A percentile compares a stretch with the other conserved stretches of the same genome.
Conservation (phyloP, 2,113 vertebrate genomes). For the Nothocercus julius region DNA sequence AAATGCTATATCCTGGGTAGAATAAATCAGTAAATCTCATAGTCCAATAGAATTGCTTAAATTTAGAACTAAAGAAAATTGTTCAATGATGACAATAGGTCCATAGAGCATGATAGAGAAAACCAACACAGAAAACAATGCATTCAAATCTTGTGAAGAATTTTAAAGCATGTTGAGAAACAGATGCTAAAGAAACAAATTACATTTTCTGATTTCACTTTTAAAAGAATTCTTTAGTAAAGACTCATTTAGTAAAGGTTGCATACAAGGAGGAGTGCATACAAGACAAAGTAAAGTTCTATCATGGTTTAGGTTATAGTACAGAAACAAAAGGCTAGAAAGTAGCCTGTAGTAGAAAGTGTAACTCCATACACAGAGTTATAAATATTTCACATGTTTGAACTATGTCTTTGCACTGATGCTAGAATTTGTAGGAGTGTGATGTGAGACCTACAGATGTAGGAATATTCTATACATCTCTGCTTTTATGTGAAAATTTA, state of each 20-base stretch:
- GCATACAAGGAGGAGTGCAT: fast-evolving
- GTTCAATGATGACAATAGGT: not conserved
- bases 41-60: not conserved
- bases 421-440: not conserved
- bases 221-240: not conserved
- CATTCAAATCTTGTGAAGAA: not conserved
- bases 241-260: not conserved
- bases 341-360: too few relatives aligned
- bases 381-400: not conserved
- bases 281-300: not conserved
- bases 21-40: not conserved
- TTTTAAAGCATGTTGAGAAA: not conserved
- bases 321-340: not conserved
- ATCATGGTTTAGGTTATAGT: not conserved
- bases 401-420: not conserved
- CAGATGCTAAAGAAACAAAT: not conserved
- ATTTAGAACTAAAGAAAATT: not conserved
- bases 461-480: not conserved
- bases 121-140: not conserved
- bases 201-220: not conserved
- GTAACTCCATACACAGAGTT: not conserved
- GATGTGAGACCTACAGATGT: not conserved
- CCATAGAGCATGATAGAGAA: not conserved
- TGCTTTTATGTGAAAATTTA: not conserved
- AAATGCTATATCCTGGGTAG: not conserved